Percentiles rank a stretch among this genome's conserved stretches.
Evolutionary conservation across 1,140 invertebrate species (phyloP).

Genomic region (Lithobius niger): DNA sequence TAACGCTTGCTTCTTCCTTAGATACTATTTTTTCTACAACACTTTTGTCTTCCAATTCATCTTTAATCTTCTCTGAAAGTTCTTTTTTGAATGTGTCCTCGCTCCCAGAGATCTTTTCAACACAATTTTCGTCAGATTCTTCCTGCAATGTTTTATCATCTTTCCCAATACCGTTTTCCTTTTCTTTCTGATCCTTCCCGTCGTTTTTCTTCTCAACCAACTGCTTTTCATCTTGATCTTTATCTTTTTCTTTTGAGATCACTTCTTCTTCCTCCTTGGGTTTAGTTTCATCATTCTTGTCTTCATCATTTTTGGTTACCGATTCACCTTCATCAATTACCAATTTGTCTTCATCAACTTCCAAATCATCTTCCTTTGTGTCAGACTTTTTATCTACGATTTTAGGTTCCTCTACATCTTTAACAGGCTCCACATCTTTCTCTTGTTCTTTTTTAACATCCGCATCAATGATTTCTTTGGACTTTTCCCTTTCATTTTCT

Average conservation of each 20-base stretch:
- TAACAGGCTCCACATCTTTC: constrained; percentile 11
- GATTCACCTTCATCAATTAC: constrained; percentile 10
- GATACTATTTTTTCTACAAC: constrained; percentile 22
- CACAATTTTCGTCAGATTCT: too few relatives aligned
- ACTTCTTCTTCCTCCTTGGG: constrained; percentile 21
- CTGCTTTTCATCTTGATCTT: constrained; percentile 16
- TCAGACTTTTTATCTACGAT: constrained; percentile 18
- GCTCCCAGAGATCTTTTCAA: too few relatives aligned
- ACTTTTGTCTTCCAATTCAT: constrained; percentile 18
- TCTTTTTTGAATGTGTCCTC: too few relatives aligned
- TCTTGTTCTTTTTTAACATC: background rate
- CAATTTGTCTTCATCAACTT: constrained; percentile 12
- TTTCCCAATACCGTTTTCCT: constrained; percentile 14
- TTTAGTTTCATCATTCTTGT: constrained; percentile 18
- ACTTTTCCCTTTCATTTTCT: background rate
- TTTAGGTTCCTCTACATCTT: constrained; percentile 15
- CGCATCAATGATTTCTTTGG: background rate
- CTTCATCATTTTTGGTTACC: constrained; percentile 9
- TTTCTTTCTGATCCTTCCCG: constrained; percentile 18
- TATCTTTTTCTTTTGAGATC: constrained; percentile 16
- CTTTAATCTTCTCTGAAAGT: too few relatives aligned
- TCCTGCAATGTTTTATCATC: too few relatives aligned
- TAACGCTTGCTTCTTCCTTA: constrained; percentile 15
- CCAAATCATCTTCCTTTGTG: constrained; percentile 15
- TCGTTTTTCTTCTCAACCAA: constrained; percentile 17